Evolutionary conservation across 2,888 invertebrate species (phyloP).

Genomic region (Sphaeridia pumilis): DNA sequence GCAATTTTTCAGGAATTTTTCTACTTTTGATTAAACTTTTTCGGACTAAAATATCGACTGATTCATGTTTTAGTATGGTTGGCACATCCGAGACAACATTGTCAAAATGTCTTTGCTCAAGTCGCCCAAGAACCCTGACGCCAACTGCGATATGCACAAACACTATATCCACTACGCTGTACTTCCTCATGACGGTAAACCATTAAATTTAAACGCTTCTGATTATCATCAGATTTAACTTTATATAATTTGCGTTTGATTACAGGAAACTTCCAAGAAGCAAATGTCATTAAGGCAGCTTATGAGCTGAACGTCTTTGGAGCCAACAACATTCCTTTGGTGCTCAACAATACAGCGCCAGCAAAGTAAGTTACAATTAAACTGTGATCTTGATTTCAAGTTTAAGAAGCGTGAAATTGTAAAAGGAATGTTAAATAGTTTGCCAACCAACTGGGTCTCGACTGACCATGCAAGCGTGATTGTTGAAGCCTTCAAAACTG

Average conservation of each 20-base stretch:
- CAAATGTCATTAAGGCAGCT: slow-evolving; percentile 41
- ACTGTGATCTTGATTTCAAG: not conserved
- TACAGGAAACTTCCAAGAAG: slow-evolving; percentile 40
- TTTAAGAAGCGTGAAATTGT: not conserved
- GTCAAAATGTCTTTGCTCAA: slow-evolving; percentile 43
- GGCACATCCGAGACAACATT: slow-evolving; percentile 41
- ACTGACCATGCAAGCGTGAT: slow-evolving; percentile 18
- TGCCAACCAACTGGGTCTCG: slow-evolving; percentile 21
- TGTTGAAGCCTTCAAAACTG: slow-evolving; percentile 31
- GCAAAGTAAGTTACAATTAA: slow-evolving; percentile 5
- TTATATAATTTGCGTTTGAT: slow-evolving; percentile 4
- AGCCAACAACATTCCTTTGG: slow-evolving; percentile 19
- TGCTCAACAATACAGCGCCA: not conserved
- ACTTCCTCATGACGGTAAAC: slow-evolving; percentile 41
- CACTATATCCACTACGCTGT: slow-evolving; percentile 44
- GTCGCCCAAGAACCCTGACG: slow-evolving; percentile 45
- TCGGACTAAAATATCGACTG: too few relatives aligned
- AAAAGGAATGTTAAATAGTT: too few relatives aligned
- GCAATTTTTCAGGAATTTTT: too few relatives aligned
- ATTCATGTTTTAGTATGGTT: slow-evolving; percentile 40
- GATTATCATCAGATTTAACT: not conserved
- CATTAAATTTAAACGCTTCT: not conserved
- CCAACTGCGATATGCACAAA: slow-evolving; percentile 42
- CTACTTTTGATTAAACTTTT: too few relatives aligned
- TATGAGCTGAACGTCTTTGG: slow-evolving; percentile 41